Percentiles rank a stretch among this genome's conserved stretches.
Conservation (phyloP, 2,113 vertebrate genomes). For the Hippopotamus amphibius region DNA sequence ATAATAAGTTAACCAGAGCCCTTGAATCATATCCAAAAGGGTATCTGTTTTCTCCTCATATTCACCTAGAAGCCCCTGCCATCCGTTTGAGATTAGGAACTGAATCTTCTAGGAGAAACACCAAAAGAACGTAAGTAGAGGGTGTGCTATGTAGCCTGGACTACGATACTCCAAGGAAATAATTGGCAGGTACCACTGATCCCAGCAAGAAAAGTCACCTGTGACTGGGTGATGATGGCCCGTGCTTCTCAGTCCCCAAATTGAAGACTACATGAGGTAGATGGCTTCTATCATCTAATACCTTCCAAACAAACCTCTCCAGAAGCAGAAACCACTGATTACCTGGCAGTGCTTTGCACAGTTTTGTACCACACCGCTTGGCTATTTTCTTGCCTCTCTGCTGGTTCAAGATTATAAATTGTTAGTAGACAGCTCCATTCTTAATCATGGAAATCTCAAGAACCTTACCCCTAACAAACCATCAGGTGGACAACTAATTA, state of each 20-base stretch:
- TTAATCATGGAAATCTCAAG: not conserved
- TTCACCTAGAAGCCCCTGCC: not conserved
- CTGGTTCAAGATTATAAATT: not conserved
- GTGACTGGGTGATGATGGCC: not conserved
- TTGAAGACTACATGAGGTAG: not conserved
- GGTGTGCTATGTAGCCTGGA: not conserved
- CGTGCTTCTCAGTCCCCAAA: not conserved
- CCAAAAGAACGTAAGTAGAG: not conserved
- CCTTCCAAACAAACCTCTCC: not conserved
- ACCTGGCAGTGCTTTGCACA: not conserved
- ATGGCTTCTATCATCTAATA: not conserved
- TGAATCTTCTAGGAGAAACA: constrained; percentile 7
- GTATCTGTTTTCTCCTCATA: not conserved
- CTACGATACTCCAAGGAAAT: not conserved
- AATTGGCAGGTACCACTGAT: not conserved
- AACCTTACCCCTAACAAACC: not conserved
- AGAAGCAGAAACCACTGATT: not conserved
- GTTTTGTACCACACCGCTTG: not conserved
- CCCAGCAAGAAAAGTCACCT: not conserved
- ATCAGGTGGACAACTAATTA: not conserved
- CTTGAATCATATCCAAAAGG: not conserved
- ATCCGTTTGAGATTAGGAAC: not conserved
- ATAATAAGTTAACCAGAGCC: not conserved
- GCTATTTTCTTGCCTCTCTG: not conserved
- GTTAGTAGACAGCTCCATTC: not conserved